Percentiles rank a stretch among this genome's conserved stretches.
Evolutionary conservation across 2,797 vertebrate species (phyloP).

Genomic region (Phrynocephalus vlangalii): DNA sequence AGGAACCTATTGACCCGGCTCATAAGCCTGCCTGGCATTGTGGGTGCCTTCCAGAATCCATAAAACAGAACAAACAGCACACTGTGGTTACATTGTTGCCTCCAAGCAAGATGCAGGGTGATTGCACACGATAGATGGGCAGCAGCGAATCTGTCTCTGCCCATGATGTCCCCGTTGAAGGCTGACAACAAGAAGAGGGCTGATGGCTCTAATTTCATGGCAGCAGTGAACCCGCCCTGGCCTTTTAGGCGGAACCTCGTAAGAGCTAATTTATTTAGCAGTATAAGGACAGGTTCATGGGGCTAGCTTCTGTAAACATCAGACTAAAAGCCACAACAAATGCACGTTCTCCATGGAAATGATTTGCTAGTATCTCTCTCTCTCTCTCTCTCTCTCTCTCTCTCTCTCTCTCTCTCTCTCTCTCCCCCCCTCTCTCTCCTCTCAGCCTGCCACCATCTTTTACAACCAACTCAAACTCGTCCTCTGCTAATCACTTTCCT

Average conservation of each 20-base stretch:
- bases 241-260: neutral
- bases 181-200: too few species aligned
- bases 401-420: too few species aligned
- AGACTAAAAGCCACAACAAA: neutral
- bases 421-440: too few species aligned
- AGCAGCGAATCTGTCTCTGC: neutral
- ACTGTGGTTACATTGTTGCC: neutral
- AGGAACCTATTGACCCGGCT: slow-evolving; percentile 53
- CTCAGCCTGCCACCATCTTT: too few species aligned
- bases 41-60: slow-evolving; percentile 64
- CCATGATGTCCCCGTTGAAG: too few species aligned
- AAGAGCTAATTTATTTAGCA: neutral
- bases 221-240: neutral
- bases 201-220: neutral
- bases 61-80: slow-evolving; percentile 24
- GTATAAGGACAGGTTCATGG: neutral
- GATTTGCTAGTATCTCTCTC: neutral
- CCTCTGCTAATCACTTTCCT: too few species aligned
- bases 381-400: too few species aligned
- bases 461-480: too few species aligned
- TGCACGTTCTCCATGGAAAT: neutral
- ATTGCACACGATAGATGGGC: neutral
- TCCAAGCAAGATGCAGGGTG: neutral
- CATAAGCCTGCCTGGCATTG: slow-evolving; percentile 64
- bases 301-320: neutral